A percentile compares a stretch with the other conserved stretches of the same genome.
Evolutionary conservation across 2,888 invertebrate species (phyloP).

Genomic region (Oxyteleia sp.): DNA sequence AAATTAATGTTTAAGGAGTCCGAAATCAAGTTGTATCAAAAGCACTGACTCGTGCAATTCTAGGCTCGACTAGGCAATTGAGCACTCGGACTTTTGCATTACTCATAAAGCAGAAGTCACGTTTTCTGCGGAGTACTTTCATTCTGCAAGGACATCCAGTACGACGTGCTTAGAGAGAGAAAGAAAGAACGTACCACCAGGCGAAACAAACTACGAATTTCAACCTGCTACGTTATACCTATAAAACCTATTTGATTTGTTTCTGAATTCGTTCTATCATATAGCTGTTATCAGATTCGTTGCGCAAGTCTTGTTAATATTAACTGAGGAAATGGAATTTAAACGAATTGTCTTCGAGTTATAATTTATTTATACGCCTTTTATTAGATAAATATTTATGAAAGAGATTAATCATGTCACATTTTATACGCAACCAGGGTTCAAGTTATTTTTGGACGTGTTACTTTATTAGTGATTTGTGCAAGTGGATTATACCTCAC

Average conservation of each 20-base stretch:
- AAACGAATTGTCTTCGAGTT: slow-evolving; percentile 31
- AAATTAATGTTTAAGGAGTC: slow-evolving; percentile 3
- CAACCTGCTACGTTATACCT: slow-evolving; percentile 37
- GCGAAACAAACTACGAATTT: slow-evolving; percentile 48
- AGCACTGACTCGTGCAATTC: background rate
- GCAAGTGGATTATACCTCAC: too few relatives aligned
- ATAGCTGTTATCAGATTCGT: slow-evolving; percentile 15
- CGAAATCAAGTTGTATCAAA: slow-evolving; percentile 20
- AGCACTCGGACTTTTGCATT: slow-evolving; percentile 45
- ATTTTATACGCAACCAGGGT: slow-evolving; percentile 1
- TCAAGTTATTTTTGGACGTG: too few relatives aligned
- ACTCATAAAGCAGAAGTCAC: slow-evolving; percentile 72
- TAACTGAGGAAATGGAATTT: slow-evolving; percentile 35
- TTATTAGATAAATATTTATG: slow-evolving; percentile 31
- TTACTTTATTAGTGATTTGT: too few relatives aligned
- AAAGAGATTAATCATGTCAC: slow-evolving; percentile 17
- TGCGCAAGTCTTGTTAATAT: slow-evolving; percentile 31
- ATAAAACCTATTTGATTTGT: slow-evolving; percentile 34
- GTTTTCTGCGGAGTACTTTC: slow-evolving; percentile 69
- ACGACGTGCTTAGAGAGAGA: slow-evolving; percentile 46
- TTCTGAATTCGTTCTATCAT: slow-evolving; percentile 34
- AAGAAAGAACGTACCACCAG: slow-evolving; percentile 30
- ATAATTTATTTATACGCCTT: slow-evolving; percentile 9
- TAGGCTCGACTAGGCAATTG: slow-evolving; percentile 52
- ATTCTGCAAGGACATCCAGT: slow-evolving; percentile 73